Conservation (phyloP, 2,797 vertebrate species). For the Danio kyathit region DNA sequence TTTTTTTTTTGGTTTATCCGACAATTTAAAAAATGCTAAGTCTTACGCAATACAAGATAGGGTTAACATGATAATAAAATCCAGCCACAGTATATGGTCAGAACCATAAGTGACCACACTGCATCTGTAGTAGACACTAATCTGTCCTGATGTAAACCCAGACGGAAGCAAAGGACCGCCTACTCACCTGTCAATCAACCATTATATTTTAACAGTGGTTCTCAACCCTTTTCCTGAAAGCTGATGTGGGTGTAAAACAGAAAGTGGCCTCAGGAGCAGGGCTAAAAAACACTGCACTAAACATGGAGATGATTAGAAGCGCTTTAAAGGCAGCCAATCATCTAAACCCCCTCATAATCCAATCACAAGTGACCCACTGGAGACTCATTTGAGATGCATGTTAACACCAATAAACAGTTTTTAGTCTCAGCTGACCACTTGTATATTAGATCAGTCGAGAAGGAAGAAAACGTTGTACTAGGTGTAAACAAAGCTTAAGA, state of each 20-base stretch:
- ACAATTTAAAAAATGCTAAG: neutral
- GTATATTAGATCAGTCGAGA: neutral
- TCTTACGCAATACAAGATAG: neutral
- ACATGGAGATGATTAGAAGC: neutral
- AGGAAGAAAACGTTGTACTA: neutral
- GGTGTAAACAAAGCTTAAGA: neutral
- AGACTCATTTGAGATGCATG: neutral
- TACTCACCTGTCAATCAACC: neutral
- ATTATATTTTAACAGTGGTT: neutral
- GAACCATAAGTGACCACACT: neutral
- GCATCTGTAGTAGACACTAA: neutral
- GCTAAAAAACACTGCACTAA: neutral
- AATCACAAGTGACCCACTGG: slow-evolving; percentile 4
- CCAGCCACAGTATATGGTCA: neutral
- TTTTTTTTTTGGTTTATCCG: neutral
- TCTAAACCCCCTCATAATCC: neutral
- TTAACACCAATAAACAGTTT: slow-evolving; percentile 2
- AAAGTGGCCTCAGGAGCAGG: neutral
- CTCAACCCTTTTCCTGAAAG: neutral
- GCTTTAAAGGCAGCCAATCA: neutral
- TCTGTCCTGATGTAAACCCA: neutral
- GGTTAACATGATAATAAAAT: neutral
- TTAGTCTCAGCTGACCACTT: slow-evolving; percentile 8
- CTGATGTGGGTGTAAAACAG: slow-evolving; percentile 2
- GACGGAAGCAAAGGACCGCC: neutral